These are phyloP conservation scores for Lochmaea crataegi DNA, from an alignment of 2,888 invertebrate species.

Conservation along the genomic window DNA sequence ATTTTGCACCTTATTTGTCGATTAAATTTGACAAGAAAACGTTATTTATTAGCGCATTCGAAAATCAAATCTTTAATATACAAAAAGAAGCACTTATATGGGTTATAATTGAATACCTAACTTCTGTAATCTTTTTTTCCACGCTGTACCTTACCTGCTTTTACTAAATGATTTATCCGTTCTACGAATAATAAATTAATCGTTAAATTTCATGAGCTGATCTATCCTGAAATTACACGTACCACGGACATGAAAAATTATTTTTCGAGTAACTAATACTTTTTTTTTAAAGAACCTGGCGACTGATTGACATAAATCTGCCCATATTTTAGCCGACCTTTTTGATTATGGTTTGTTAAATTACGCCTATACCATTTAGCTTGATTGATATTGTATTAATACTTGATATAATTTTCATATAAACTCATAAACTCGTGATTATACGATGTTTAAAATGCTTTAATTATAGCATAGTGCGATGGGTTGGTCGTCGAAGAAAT, in stretches of 20 bases:
- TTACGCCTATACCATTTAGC: slow-evolving; percentile 46
- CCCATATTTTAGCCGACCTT: slow-evolving; percentile 42
- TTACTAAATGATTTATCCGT: slow-evolving; percentile 24
- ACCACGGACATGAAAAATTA: slow-evolving; percentile 26
- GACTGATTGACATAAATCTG: slow-evolving; percentile 39
- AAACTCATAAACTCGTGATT: slow-evolving; percentile 46
- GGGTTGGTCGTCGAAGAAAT: slow-evolving; percentile 48
- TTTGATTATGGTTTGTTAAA: slow-evolving; percentile 41
- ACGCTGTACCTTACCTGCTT: not conserved
- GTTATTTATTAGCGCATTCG: no score
- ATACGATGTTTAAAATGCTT: slow-evolving; percentile 50
- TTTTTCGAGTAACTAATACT: slow-evolving; percentile 22
- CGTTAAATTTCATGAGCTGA: slow-evolving; percentile 16
- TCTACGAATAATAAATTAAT: slow-evolving; percentile 21
- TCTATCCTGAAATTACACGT: slow-evolving; percentile 21
- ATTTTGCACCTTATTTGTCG: no score
- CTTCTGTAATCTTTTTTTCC: no score
- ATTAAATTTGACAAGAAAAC: no score
- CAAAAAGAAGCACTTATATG: no score
- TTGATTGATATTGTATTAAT: slow-evolving; percentile 52
- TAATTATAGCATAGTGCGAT: slow-evolving; percentile 51
- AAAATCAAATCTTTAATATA: no score
- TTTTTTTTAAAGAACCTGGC: slow-evolving; percentile 10
- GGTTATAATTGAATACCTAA: no score
- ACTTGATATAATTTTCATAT: slow-evolving; percentile 52